phyloP scores from a whole-genome alignment of 2,113 vertebrate genomes.

The Apteryx owenii region DNA sequence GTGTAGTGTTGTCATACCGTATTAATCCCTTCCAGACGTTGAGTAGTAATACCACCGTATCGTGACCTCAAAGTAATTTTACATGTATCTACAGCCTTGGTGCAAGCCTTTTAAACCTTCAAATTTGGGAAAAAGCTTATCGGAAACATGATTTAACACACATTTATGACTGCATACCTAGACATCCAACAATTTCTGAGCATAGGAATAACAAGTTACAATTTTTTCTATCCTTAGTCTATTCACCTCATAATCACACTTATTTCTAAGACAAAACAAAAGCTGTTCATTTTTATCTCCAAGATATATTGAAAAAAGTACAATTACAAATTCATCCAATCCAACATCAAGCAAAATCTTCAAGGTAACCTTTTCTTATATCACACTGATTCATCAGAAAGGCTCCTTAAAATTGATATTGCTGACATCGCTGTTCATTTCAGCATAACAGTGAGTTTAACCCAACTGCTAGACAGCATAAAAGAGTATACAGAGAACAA shows the following conservation, averaged over 20 bases:
- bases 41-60: background rate
- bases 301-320: background rate
- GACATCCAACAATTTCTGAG: background rate
- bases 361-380: background rate
- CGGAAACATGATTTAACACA: background rate
- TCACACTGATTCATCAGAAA: background rate
- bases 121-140: background rate
- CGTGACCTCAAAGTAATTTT: background rate
- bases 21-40: slow-evolving; percentile 15
- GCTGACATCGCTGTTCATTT: background rate
- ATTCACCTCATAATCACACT: background rate
- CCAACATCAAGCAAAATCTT: background rate
- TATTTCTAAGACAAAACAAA: background rate
- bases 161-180: background rate
- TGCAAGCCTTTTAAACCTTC: background rate
- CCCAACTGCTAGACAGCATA: background rate
- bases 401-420: background rate
- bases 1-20: background rate
- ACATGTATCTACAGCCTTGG: background rate
- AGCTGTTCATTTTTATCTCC: background rate
- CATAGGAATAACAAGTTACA: background rate
- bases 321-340: background rate
- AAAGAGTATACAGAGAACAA: background rate
- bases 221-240: background rate
- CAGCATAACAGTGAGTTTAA: background rate